Base-by-base conservation (phyloP, 2,888 invertebrate species). In the Diplolepis rosae region DNA sequence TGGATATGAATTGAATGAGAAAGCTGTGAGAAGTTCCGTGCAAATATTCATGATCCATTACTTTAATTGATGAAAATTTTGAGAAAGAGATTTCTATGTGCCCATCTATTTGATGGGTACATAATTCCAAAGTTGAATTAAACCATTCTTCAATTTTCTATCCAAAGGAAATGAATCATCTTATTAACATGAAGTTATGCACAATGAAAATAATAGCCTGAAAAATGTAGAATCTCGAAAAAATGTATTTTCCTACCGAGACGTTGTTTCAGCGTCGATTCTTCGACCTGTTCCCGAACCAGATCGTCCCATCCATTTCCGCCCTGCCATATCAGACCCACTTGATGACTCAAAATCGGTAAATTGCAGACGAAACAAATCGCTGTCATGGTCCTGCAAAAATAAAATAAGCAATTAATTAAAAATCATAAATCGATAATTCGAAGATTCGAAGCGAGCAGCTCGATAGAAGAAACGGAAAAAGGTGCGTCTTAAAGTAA, bases 331-430 rank as follows among this genome's bases (percentile, higher is more conserved):
- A 96, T 95, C 89, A 97, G 90, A 65, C 96, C 96, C 86, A 96
- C 96, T 92, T 97, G 97, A 90, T 97, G 96, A 79, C 95, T 96
- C 89, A 97, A 92, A 89, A 97, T 97, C 84, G 97, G 97, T 87
- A 97, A 92, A 90, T 97, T 97, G 94, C 97, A 97, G 84, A 97
- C 96, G 92, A 97, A 97, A 91, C 97, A 97, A 91, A 96, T 94
- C 89, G 96, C 95, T 87, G 96, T 95, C 96, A 96, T 96, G 89
- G 95, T 96, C 94, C 96, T 96, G 93, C 42, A 83, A 88, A 84
- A 71, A 72, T 79, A 76, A 68, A 30, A 28, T n/a, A 13, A n/a
- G 1, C 2, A 35, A 15, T 35, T 27, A 67, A 35, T 24, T 9
- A 9, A 27, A n/a, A 35, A 22, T n/a, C 1, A 13, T 7, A 50